Conservation (phyloP, 2,113 vertebrate genomes). For the Haemorhous mexicanus region DNA sequence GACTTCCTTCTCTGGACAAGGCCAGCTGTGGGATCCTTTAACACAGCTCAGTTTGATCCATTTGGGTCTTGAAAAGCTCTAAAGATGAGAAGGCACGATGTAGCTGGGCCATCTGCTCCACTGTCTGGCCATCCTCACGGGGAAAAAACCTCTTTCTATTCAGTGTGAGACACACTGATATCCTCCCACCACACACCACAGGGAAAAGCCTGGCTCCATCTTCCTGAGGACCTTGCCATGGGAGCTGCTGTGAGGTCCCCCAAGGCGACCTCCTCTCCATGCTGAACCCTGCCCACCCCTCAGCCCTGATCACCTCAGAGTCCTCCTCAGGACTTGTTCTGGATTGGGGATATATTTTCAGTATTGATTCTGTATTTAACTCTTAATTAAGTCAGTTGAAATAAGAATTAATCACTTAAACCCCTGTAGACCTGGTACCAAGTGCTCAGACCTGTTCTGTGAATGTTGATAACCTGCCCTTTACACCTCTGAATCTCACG, state of each 20-base stretch:
- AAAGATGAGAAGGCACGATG: not conserved
- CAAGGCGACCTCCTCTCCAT: not conserved
- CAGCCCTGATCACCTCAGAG: not conserved
- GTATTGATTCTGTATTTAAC: not conserved
- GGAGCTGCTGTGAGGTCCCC: not conserved
- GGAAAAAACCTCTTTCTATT: not conserved
- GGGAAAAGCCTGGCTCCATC: not conserved
- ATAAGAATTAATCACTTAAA: not conserved
- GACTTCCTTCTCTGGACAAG: not conserved
- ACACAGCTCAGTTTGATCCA: not conserved
- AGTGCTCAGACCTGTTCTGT: not conserved
- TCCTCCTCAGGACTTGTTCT: not conserved
- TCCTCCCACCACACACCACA: not conserved
- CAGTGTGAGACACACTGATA: not conserved
- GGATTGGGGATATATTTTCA: not conserved
- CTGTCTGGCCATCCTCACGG: not conserved
- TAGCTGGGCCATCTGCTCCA: not conserved
- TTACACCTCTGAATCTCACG: not conserved
- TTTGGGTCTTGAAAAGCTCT: not conserved
- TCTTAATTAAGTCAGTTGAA: not conserved
- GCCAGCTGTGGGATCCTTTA: not conserved
- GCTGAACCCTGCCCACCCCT: not conserved
- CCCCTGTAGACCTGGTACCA: not conserved
- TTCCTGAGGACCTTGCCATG: not conserved
- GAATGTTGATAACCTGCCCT: not conserved